Evolutionary conservation across 1,140 invertebrate genomes (phyloP).

Genomic region (Hydropsyche tenuis): DNA sequence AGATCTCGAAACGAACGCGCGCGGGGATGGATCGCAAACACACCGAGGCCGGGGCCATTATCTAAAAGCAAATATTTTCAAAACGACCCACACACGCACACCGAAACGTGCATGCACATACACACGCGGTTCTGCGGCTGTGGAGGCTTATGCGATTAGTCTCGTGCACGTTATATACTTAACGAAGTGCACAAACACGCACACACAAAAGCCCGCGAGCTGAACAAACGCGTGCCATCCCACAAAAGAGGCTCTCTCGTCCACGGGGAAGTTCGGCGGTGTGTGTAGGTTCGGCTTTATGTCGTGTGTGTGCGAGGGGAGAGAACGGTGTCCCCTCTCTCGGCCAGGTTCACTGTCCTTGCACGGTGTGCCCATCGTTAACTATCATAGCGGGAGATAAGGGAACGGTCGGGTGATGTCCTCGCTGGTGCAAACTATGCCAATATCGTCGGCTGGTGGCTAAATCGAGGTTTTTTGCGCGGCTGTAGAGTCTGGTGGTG

Average conservation of each 20-base stretch:
- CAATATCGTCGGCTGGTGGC: too few species aligned
- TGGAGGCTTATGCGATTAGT: conserved; percentile 27
- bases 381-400: conserved; percentile 5
- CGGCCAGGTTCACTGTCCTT: background rate
- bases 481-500: too few species aligned
- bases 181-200: conserved; percentile 29
- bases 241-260: conserved; percentile 5
- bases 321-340: background rate
- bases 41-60: conserved; percentile 1
- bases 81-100: conserved; percentile 11
- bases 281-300: background rate
- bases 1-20: too few species aligned
- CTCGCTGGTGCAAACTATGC: too few species aligned
- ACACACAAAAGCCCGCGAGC: background rate
- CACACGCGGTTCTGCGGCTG: background rate
- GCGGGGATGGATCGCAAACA: conserved; percentile 8
- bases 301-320: background rate
- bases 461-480: too few species aligned
- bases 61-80: conserved; percentile 33
- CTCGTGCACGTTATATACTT: conserved; percentile 17
- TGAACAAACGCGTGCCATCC: conserved; percentile 26
- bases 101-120: background rate
- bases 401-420: background rate
- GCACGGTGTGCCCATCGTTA: background rate
- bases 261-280: background rate